Base-by-base conservation (phyloP, 2,113 vertebrate species). In the Edolisoma coerulescens region DNA sequence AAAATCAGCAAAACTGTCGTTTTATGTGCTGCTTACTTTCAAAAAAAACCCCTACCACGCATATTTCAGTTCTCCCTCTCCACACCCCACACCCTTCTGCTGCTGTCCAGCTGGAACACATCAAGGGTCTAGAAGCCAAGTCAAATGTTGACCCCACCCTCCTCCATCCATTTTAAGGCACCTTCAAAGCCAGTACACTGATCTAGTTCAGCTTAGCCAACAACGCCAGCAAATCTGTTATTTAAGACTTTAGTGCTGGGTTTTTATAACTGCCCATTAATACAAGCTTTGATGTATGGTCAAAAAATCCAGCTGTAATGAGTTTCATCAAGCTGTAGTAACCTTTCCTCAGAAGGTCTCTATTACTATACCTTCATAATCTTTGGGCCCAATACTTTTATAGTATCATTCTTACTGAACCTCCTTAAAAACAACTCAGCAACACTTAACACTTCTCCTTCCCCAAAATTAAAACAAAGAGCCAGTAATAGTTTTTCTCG, bases 141-240 rank as follows among this genome's bases (percentile, higher is more conserved):
- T 96, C 97, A 97, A 96, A 97, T 77, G 97, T 84, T 95, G 95
- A 97, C 97, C 96, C 98, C 97, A 97, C 97, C 98, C 97, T 97
- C 96, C 96, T 97, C 96, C 96, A 96, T 97, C 97, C 98, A 97
- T 96, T 97, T 98, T 95, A 97, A 98, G 97, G 95, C 95, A 97
- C 97, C 97, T 98, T 98, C 97, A 98, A 98, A 98, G 97, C 95
- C 96, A 94, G 90, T 84, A 94, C 79, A 45, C 90, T 67, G 96
- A 96, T 97, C 94, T 95, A 90, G 91, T 54, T 97, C 95, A 76
- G 90, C 95, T 97, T 92, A 89, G 67, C 96, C 97, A 97, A 95
- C 97, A 96, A 96, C 89, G 84, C 95, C 96, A 95, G 97, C 95
- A 96, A 95, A 96, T 91, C 95, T 97, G 95, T 97, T 96, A 95